Base-by-base conservation (phyloP, 2,888 invertebrate genomes). In the Metalampra italica region DNA sequence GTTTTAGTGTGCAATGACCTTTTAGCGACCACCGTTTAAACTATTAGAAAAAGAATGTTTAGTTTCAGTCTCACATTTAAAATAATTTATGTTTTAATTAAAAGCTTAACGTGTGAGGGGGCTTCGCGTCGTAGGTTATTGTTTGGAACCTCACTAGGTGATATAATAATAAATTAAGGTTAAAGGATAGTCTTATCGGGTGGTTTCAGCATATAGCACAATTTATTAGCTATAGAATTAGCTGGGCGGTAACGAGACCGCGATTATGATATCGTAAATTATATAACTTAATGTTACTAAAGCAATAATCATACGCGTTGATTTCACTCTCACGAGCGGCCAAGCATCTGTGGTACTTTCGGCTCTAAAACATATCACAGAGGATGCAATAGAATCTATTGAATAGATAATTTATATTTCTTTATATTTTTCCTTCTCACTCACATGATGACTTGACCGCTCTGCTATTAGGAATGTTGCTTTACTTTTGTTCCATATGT, bases 91-190 rank as follows among this genome's bases (percentile, higher is more conserved):
- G 3, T 22, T 22, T 22, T 22, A n/a, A 5, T 22, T 5, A 22
- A 22, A 22, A 22, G 22, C 22, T 22, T 22, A 63, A 70, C 82
- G 83, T 78, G 86, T 78, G 86, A 73, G 84, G 79, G n/a, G 53
- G 52, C 52, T 73, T 85, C 53, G 52, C 52, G 73, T 85, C 53
- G 74, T 86, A 85, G 84, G 71, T 68, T 82, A 46, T 46, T 70
- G 78, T 85, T 85, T 82, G 81, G 81, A 85, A 86, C 88, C 87
- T 88, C 86, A 87, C 78, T 88, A 87, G 88, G 79, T 81, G 81
- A 85, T 84, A 86, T 79, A 78, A 70, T 69, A 73, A 75, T 76
- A 66, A 64, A 67, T 58, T 80, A 81, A 77, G 72, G 56, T 68
- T 75, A 75, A 74, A 66, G 68, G 75, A 71, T 49, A 49, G 49